Evolutionary conservation across 2,888 invertebrate genomes (phyloP).

Genomic region (Taphrorychus bicolor): DNA sequence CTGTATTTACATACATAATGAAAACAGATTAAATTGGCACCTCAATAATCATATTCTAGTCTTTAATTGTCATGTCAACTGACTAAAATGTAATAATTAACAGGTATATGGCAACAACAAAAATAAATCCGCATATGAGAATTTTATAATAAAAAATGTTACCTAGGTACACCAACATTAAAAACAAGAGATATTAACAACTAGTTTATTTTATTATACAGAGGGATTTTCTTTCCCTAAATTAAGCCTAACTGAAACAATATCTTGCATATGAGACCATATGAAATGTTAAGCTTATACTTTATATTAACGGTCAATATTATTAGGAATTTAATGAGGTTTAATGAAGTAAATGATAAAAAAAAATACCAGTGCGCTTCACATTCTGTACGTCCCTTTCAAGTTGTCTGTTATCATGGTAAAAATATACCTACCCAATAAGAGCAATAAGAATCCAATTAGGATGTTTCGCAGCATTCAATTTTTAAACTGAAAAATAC

Average conservation of each 20-base stretch:
- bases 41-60: conserved; percentile 44
- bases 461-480: not conserved
- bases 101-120: conserved; percentile 38
- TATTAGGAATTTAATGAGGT: no score
- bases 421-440: no score
- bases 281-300: no score
- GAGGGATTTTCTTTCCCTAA: not conserved
- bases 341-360: no score
- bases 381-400: no score
- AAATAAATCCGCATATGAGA: conserved; percentile 23
- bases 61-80: conserved; percentile 10
- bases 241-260: not conserved
- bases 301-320: no score
- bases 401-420: no score
- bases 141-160: not conserved
- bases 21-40: conserved; percentile 55
- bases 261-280: no score
- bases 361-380: no score
- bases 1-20: conserved; percentile 48
- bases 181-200: not conserved
- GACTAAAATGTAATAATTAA: conserved; percentile 24
- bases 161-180: not conserved
- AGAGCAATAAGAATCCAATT: not conserved
- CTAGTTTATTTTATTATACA: not conserved
- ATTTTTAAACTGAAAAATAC: not conserved